phyloP scores from a whole-genome alignment of 2,888 invertebrate genomes.

The Heliconius aoede region DNA sequence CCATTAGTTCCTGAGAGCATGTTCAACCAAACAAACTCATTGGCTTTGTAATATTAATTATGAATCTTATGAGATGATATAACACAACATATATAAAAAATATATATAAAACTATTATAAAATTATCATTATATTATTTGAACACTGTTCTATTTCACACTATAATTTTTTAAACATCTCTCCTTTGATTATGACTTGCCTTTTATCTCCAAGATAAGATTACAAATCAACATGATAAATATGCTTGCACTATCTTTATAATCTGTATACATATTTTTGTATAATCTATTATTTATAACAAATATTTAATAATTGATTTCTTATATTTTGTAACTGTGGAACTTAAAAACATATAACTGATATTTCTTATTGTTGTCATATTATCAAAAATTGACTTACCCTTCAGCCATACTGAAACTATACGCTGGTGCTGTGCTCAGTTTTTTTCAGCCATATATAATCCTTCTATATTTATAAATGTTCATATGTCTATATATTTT shows the following conservation, averaged over 20 bases:
- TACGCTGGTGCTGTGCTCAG: neutral
- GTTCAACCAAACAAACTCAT: too few relatives aligned
- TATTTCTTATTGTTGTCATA: too few relatives aligned
- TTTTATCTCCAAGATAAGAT: constrained; percentile 40
- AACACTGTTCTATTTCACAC: constrained; percentile 1
- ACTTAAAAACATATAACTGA: too few relatives aligned
- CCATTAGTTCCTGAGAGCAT: neutral
- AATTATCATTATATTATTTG: neutral
- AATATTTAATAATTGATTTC: neutral
- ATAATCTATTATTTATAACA: too few relatives aligned
- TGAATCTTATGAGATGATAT: too few relatives aligned
- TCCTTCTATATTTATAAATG: too few relatives aligned
- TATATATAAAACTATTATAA: neutral
- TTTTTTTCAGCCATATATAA: too few relatives aligned
- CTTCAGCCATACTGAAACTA: neutral
- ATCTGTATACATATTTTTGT: neutral
- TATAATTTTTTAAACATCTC: constrained; percentile 27
- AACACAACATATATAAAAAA: neutral
- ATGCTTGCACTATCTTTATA: neutral
- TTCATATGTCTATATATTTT: too few relatives aligned
- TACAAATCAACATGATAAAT: constrained; percentile 27
- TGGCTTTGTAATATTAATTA: too few relatives aligned
- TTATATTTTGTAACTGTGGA: neutral
- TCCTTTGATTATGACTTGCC: constrained; percentile 22
- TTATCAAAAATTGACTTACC: neutral